phyloP scores from a whole-genome alignment of 1,140 invertebrate genomes.

The Drosophila lacteicornis region DNA sequence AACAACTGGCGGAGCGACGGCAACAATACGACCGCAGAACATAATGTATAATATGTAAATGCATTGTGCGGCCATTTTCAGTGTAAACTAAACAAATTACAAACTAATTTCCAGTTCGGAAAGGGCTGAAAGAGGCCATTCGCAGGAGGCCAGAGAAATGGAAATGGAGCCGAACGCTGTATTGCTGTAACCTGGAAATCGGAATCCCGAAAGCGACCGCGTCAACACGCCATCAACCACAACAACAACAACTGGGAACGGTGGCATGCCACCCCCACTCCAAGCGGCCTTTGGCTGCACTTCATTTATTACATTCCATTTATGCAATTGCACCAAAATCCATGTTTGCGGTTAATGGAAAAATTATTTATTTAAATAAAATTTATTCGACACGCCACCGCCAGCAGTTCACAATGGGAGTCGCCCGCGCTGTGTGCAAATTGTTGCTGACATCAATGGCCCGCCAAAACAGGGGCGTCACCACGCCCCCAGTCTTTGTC shows the following conservation, averaged over 20 bases:
- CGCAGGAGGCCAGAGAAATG: background rate
- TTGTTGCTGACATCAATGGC: constrained; percentile 62
- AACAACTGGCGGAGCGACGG: constrained; percentile 12
- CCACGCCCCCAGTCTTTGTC: background rate
- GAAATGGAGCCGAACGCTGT: constrained; percentile 8
- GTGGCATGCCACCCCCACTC: constrained; percentile 1
- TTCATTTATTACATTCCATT: constrained; percentile 77
- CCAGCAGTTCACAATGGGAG: constrained; percentile 14
- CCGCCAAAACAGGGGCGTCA: constrained; percentile 9
- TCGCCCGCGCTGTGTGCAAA: constrained; percentile 25
- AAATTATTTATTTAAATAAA: constrained; percentile 81
- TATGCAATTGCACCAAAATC: constrained; percentile 78
- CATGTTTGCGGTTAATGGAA: constrained; percentile 81
- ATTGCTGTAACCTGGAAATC: constrained; percentile 24
- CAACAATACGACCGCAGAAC: constrained; percentile 61
- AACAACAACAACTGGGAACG: constrained; percentile 41
- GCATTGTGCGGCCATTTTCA: constrained; percentile 56
- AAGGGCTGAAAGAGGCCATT: constrained; percentile 15
- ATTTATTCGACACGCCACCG: constrained; percentile 67
- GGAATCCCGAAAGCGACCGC: constrained; percentile 44
- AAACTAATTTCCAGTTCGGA: constrained; percentile 63
- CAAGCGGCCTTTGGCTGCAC: constrained; percentile 26
- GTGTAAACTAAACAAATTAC: constrained; percentile 75
- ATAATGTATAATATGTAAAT: constrained; percentile 70
- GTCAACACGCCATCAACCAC: constrained; percentile 67